These are phyloP conservation scores for Centrocercus urophasianus DNA, from an alignment of 2,113 vertebrate genomes.

Conservation along the genomic window DNA sequence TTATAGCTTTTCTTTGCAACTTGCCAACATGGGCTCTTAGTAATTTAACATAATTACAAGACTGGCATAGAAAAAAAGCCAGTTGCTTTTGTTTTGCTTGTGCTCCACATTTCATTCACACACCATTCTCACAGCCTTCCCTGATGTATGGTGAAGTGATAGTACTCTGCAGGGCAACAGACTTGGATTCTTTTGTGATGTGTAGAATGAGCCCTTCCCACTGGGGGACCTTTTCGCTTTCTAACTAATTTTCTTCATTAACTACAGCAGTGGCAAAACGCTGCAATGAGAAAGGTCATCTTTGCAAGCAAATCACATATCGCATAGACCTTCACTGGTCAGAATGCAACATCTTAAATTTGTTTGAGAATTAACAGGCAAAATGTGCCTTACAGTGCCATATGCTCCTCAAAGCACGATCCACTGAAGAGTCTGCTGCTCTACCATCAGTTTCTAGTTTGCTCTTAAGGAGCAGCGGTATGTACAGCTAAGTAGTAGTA, in stretches of 20 bases:
- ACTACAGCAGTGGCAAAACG: neutral
- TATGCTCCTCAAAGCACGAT: rapidly evolving
- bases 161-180: neutral
- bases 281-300: neutral
- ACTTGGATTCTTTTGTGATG: neutral
- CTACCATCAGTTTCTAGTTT: rapidly evolving
- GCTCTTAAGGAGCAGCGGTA: neutral
- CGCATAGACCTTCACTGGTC: neutral
- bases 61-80: neutral
- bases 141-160: neutral
- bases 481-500: neutral
- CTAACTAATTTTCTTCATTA: neutral
- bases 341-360: neutral
- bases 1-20: conserved; percentile 3
- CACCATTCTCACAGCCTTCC: neutral
- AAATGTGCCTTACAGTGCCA: rapidly evolving
- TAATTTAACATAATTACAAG: neutral
- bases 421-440: neutral
- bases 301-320: neutral
- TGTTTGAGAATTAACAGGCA: neutral
- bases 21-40: neutral
- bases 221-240: neutral
- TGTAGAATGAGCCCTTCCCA: neutral
- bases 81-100: neutral
- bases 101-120: neutral